These are phyloP conservation scores for Mirounga angustirostris DNA, from an alignment of 2,113 vertebrate species.

Conservation along the genomic window DNA sequence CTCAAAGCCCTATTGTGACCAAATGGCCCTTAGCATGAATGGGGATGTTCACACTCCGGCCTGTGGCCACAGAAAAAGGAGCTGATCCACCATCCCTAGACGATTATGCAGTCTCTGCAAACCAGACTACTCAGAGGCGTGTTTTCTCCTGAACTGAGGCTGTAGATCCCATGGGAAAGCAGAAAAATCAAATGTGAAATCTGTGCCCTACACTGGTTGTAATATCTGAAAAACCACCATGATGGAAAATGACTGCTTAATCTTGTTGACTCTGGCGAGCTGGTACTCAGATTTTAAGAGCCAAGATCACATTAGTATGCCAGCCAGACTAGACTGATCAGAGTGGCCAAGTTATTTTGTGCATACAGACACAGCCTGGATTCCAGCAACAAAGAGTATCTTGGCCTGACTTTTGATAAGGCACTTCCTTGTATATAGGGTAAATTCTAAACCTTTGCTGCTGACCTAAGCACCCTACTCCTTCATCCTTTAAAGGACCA, in stretches of 20 bases:
- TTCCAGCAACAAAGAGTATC: not conserved
- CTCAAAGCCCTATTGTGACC: conserved; percentile 76
- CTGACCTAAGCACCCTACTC: not conserved
- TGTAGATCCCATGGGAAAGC: not conserved
- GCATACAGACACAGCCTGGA: not conserved
- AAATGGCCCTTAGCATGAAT: conserved; percentile 47
- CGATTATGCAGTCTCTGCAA: not conserved
- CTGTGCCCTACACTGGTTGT: not conserved
- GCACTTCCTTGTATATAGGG: not conserved
- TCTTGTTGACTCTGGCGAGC: not conserved
- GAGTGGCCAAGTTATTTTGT: not conserved
- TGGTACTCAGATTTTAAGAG: not conserved
- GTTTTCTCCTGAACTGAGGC: not conserved
- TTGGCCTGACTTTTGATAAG: conserved; percentile 36
- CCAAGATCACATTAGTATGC: not conserved
- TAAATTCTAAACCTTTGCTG: conserved; percentile 11
- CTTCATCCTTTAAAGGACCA: not conserved
- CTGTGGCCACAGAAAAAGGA: not conserved
- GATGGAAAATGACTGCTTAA: not conserved
- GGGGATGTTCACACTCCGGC: not conserved
- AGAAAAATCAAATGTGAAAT: not conserved
- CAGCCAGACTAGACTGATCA: not conserved
- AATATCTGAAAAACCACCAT: not conserved
- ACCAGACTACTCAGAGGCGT: not conserved
- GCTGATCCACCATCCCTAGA: not conserved